phyloP scores from a whole-genome alignment of 2,888 invertebrate genomes.

The Tromatobia lineatoria region DNA sequence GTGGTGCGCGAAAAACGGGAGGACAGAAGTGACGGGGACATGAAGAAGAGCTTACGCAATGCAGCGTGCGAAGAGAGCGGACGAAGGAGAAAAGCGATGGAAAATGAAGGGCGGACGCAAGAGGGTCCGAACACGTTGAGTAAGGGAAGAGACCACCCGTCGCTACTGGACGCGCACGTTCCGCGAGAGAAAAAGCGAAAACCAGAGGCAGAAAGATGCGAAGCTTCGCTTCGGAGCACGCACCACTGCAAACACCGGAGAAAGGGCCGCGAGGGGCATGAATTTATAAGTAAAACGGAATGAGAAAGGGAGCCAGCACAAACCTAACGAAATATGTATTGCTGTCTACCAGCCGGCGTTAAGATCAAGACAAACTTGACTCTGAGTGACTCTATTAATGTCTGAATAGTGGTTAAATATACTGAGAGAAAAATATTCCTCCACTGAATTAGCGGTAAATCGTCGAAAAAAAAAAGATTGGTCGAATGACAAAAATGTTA shows the following conservation, averaged over 20 bases:
- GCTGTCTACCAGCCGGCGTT: conserved; percentile 29
- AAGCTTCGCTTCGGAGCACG: conserved; percentile 41
- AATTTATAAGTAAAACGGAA: neutral
- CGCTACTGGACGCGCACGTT: neutral
- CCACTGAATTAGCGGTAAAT: too few species aligned
- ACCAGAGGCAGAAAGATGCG: conserved; percentile 45
- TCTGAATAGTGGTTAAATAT: neutral
- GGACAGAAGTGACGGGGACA: conserved; percentile 24
- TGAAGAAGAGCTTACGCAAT: conserved; percentile 72
- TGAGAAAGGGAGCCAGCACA: neutral
- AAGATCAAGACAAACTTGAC: neutral
- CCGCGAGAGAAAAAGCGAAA: conserved; percentile 12
- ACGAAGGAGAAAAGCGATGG: conserved; percentile 65
- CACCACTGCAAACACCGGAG: conserved; percentile 25
- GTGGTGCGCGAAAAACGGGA: conserved; percentile 59
- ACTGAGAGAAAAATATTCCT: neutral
- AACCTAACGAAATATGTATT: conserved; percentile 42
- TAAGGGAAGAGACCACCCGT: neutral
- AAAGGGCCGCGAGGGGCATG: conserved; percentile 35
- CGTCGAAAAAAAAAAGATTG: too few species aligned
- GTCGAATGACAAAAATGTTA: too few species aligned
- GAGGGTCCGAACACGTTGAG: conserved; percentile 41
- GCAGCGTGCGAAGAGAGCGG: conserved; percentile 70
- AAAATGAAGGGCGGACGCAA: conserved; percentile 49
- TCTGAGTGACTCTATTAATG: neutral